Evolutionary conservation across 2,113 vertebrate genomes (phyloP), one percentile per base, ranked within the genome.

Genomic region (Zeus faber): DNA sequence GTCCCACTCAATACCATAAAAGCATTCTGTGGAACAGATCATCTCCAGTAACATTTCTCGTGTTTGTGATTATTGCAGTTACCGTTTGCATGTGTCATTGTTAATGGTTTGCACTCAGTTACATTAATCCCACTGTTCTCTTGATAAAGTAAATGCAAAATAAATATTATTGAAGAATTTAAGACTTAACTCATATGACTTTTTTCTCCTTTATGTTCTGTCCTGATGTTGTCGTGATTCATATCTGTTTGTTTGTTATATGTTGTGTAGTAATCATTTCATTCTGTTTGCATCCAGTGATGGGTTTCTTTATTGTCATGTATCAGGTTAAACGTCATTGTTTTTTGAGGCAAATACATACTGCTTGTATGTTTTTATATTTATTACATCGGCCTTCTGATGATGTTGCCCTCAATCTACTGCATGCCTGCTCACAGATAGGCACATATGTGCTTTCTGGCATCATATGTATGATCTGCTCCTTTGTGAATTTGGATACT

Each of bases 371-470:
- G n/a, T n/a, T n/a, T n/a, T n/a, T n/a, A n/a, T n/a, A n/a, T n/a
- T n/a, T n/a, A n/a, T n/a, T n/a, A n/a, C n/a, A n/a, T n/a, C n/a
- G n/a, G n/a, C n/a, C n/a, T n/a, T n/a, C n/a, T n/a, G n/a, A n/a
- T n/a, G n/a, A 9, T 6, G 35, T 70, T 85, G 71, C 82, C 51
- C 76, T 79, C 62, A 69, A 48, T 78, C 74, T 79, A 62, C 70
- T 58, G 44, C 20, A 2, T 72, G 75, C 83, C 61, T 80, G 83
- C 79, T 63, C 65, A 84, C 82, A 9, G 49, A 71, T 71, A 22
- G 27, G 39, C 26, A 54, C 65, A 35, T 51, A 4, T 54, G 50
- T 21, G 22, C 25, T 68, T 33, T 25, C 47, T 71, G 44, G 29
- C 49, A 49, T 45, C 27, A 31, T 54, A 45, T 56, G 52, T 2